Conservation (phyloP, 1,140 invertebrate genomes). For the Trichonephila inaurata region DNA sequence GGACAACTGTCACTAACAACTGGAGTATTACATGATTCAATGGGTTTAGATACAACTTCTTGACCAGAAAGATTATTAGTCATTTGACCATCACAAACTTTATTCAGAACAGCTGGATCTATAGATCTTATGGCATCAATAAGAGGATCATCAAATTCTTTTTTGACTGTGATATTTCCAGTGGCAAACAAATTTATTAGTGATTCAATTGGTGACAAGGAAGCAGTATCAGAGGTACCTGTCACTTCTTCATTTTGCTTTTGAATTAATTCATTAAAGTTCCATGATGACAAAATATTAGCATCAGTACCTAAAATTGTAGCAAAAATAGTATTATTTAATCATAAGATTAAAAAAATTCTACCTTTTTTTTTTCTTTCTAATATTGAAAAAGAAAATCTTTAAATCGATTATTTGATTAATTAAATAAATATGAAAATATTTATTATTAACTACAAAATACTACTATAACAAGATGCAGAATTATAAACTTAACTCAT, state of each 20-base stretch:
- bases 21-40: background rate
- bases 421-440: too few relatives aligned
- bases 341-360: too few relatives aligned
- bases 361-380: too few relatives aligned
- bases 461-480: too few relatives aligned
- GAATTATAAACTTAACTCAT: too few relatives aligned
- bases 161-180: conserved; percentile 47
- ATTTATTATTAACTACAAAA: too few relatives aligned
- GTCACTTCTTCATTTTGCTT: background rate
- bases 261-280: background rate
- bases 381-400: too few relatives aligned
- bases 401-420: too few relatives aligned
- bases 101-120: conserved; percentile 14
- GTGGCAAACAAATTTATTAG: conserved; percentile 55
- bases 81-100: background rate
- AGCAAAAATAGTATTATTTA: too few relatives aligned
- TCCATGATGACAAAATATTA: background rate
- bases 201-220: conserved; percentile 31
- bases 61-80: background rate
- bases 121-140: conserved; percentile 55
- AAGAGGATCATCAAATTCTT: conserved; percentile 67
- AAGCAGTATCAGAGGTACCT: background rate
- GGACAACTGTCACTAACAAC: background rate
- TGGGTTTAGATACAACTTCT: background rate
- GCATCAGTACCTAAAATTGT: background rate